Conservation (phyloP, 1,140 invertebrate genomes). For the Meloidogyne hapla region DNA sequence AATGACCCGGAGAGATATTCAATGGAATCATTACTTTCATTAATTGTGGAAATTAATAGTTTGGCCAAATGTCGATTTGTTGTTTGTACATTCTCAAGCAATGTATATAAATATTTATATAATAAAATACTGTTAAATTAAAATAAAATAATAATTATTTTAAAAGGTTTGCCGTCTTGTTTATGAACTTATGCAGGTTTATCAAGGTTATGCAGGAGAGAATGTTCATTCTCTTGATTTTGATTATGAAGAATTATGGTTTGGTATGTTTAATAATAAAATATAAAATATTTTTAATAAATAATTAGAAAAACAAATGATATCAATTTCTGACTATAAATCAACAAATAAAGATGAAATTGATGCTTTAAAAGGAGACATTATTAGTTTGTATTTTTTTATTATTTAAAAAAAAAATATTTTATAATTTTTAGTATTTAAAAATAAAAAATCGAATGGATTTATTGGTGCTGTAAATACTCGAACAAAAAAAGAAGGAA, state of each 20-base stretch:
- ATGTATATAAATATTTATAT: constrained; percentile 57
- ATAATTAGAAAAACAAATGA: not conserved
- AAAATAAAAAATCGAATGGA: not conserved
- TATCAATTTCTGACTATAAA: not conserved
- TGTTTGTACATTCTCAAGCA: constrained; percentile 69
- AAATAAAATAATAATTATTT: too few species aligned
- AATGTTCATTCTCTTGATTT: constrained; percentile 58
- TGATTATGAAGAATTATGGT: not conserved
- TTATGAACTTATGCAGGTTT: constrained; percentile 60
- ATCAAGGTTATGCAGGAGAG: constrained; percentile 48
- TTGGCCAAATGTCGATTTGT: constrained; percentile 66
- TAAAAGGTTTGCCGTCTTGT: constrained; percentile 60
- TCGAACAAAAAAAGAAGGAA: not conserved
- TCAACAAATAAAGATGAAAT: not conserved
- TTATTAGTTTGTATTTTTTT: not conserved
- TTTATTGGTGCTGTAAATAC: not conserved
- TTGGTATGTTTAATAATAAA: not conserved
- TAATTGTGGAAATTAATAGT: constrained; percentile 65
- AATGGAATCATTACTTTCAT: constrained; percentile 66
- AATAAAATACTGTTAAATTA: too few species aligned
- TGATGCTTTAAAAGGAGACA: not conserved
- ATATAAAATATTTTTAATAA: not conserved
- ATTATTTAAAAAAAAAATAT: too few species aligned
- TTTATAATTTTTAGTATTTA: not conserved
- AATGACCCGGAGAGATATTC: constrained; percentile 61